phyloP scores from a whole-genome alignment of 2,113 vertebrate genomes.

The Carettochelys insculpta region DNA sequence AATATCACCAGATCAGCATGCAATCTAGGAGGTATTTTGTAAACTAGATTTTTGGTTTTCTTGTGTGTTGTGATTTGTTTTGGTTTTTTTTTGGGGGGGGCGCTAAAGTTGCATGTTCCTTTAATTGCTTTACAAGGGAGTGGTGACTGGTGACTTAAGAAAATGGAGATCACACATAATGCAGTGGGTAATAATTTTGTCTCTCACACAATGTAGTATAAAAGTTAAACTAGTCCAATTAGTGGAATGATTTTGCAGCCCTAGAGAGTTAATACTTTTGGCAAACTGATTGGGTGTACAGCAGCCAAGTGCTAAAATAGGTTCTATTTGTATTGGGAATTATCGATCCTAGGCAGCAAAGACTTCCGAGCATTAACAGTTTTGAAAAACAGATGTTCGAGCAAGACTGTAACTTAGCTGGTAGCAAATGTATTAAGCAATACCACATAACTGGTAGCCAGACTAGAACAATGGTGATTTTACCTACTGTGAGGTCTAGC shows the following conservation, averaged over 20 bases:
- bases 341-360: neutral
- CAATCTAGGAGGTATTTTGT: fast-evolving
- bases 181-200: no score
- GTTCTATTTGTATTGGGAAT: neutral
- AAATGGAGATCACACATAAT: no score
- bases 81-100: no score
- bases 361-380: no score
- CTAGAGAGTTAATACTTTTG: neutral
- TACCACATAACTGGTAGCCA: neutral
- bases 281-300: fast-evolving
- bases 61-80: no score
- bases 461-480: neutral
- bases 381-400: no score
- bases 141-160: neutral
- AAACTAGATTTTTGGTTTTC: no score
- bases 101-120: neutral
- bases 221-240: fast-evolving
- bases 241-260: neutral
- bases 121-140: fast-evolving
- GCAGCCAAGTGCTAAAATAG: fast-evolving
- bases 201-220: neutral
- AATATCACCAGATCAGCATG: fast-evolving
- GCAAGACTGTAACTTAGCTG: neutral
- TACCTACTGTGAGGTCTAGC: neutral
- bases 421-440: no score